These are phyloP conservation scores for Acleris holmiana DNA, from an alignment of 2,888 invertebrate genomes.

Conservation along the genomic window DNA sequence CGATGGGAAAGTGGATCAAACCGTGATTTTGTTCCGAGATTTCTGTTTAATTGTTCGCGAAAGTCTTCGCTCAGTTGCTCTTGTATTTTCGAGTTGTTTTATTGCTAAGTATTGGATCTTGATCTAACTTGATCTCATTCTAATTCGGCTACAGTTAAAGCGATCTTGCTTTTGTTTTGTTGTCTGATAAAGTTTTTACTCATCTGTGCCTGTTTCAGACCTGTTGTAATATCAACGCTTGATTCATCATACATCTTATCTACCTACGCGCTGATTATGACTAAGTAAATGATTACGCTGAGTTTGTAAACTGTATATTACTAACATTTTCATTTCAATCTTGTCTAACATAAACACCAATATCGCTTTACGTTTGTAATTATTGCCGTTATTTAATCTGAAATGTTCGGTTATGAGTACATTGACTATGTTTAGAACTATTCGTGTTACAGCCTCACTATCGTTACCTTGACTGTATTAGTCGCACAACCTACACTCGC, in stretches of 20 bases:
- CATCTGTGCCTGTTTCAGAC: neutral
- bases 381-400: conserved; percentile 32
- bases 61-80: neutral
- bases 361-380: neutral
- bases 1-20: conserved; percentile 50
- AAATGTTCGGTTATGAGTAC: conserved; percentile 14
- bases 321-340: too few species aligned
- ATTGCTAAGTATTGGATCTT: conserved; percentile 1
- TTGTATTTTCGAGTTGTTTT: conserved; percentile 15
- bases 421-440: conserved; percentile 14
- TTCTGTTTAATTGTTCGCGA: conserved; percentile 32
- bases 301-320: neutral
- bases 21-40: conserved; percentile 40
- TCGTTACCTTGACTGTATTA: conserved; percentile 46
- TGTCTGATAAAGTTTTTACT: neutral
- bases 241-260: conserved; percentile 15
- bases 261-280: conserved; percentile 16
- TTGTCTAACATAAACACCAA: neutral
- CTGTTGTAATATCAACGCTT: neutral
- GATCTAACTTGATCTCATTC: neutral
- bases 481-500: conserved; percentile 38
- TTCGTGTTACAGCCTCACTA: conserved; percentile 30
- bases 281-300: conserved; percentile 7
- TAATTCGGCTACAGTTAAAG: too few species aligned
- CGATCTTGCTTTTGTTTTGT: neutral